Percentiles rank a stretch among this genome's conserved stretches.
These are phyloP conservation scores for Ascidia mentula DNA, from an alignment of 23 tunicate species.

Conservation along the genomic window DNA sequence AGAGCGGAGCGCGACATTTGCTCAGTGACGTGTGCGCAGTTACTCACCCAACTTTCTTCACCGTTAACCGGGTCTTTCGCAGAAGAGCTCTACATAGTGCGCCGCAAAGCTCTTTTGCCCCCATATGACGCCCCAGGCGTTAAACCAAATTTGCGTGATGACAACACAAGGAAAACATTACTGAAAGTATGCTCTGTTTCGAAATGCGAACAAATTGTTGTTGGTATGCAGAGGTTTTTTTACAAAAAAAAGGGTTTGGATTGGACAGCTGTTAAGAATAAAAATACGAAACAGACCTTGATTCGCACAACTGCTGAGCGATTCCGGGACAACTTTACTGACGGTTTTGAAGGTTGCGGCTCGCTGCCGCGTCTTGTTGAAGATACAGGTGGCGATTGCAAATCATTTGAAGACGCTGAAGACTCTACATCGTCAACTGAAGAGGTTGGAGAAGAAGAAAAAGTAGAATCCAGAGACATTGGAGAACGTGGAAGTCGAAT, in stretches of 20 bases:
- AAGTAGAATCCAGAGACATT: neutral
- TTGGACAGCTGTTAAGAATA: no score
- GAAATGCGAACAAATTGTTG: no score
- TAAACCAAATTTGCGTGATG: neutral
- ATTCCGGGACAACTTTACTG: slow-evolving; percentile 20
- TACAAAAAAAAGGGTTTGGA: no score
- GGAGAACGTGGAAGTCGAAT: neutral
- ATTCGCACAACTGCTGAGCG: slow-evolving; percentile 41
- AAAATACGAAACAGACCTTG: slow-evolving; percentile 37
- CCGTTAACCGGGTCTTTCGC: slow-evolving; percentile 2
- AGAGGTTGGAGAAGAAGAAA: neutral
- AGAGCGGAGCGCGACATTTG: neutral
- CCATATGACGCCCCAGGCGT: neutral
- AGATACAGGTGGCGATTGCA: neutral
- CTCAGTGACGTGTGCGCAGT: neutral
- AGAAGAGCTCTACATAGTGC: neutral
- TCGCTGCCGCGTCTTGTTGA: neutral
- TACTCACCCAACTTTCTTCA: neutral
- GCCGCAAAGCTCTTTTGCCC: neutral
- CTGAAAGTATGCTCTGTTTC: no score
- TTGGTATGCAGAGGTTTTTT: no score
- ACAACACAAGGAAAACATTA: neutral
- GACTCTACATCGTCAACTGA: slow-evolving; percentile 13
- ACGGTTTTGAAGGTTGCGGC: slow-evolving; percentile 2
- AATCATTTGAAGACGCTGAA: slow-evolving; percentile 3